phyloP scores from a whole-genome alignment of 2,888 invertebrate genomes.

The Cephalotes varians region DNA sequence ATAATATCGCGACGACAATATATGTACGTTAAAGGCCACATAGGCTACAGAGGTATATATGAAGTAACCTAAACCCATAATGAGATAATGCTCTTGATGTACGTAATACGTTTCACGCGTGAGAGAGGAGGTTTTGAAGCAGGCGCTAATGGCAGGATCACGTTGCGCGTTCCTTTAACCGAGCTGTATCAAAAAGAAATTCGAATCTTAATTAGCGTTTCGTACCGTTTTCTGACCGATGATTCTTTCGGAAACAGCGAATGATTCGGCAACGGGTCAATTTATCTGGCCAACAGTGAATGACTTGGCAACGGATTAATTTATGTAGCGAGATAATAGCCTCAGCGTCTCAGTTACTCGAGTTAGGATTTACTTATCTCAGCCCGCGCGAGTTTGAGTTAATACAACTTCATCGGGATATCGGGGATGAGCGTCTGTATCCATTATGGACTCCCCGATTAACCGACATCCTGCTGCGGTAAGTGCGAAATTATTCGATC shows the following conservation, averaged over 20 bases:
- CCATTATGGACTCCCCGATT: slow-evolving; percentile 10
- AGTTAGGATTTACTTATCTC: slow-evolving; percentile 48
- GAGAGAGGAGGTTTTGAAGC: slow-evolving; percentile 11
- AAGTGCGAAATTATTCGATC: slow-evolving; percentile 50
- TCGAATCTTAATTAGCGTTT: slow-evolving; percentile 31
- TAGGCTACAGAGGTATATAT: slow-evolving; percentile 7
- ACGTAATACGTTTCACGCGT: slow-evolving; percentile 36
- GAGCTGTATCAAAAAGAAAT: slow-evolving; percentile 22
- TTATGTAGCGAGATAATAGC: background rate
- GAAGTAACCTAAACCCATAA: slow-evolving; percentile 33
- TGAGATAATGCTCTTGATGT: slow-evolving; percentile 43
- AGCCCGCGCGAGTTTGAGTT: slow-evolving; percentile 22
- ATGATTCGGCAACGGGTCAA: slow-evolving; percentile 18
- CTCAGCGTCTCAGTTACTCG: slow-evolving; percentile 12
- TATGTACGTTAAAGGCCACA: slow-evolving; percentile 13
- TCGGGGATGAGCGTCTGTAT: slow-evolving; percentile 3
- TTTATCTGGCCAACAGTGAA: slow-evolving; percentile 30
- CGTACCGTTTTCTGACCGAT: background rate
- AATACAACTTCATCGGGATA: slow-evolving; percentile 17
- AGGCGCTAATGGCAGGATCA: slow-evolving; percentile 28
- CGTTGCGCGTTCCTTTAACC: slow-evolving; percentile 17
- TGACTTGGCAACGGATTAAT: slow-evolving; percentile 23
- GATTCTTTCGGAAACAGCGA: slow-evolving; percentile 19
- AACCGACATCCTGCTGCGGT: slow-evolving; percentile 43
- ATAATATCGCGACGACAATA: slow-evolving; percentile 40